Evolutionary conservation across 2,797 vertebrate genomes (phyloP), one percentile per base, ranked within the genome.

Genomic region (Myotis daubentonii): DNA sequence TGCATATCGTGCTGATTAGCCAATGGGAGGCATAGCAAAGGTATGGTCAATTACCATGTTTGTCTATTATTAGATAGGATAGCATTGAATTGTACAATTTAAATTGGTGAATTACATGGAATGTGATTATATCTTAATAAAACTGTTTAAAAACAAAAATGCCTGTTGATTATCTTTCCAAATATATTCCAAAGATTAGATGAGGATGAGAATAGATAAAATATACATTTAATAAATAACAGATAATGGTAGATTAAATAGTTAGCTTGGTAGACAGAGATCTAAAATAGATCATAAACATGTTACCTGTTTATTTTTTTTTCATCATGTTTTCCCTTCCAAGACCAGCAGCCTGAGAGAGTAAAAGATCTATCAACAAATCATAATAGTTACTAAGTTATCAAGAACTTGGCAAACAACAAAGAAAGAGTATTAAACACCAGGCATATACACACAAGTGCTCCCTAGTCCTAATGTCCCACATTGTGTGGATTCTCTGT

Each of bases 251-350:
- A 78, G 57, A 36, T 82, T 55, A 38, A 8, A 66, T 28, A 51
- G 30, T 49, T 47, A 55, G 22, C 15, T 62, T 87, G 19, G 16
- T 36, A 80, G 74, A 47, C 13, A 86, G 25, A 25, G 44, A 60
- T 25, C 25, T 78, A 47, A 57, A 36, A 44, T 19, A 88, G 19
- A 60, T 41, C 4, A 76, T 0, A 17, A 8, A 80, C 33, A 78
- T 62, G 17, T 47, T 86, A 89, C 57, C 51, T 84, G 47, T 36
- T 92, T 53, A 22, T 79, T 62, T 23, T 79, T 96, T 65, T n/a
- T 19, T 68, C n/a, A 2, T 51, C 23, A 2, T 51, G 17, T 44
- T 51, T 51, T 94, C 25, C 33, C 20, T 76, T 83, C 41, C 25
- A 44, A 79, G 25, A 80, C 30, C 20, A 71, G 16, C 71, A 53